Percentiles rank a stretch among this genome's conserved stretches.
Conservation (phyloP, 2,888 invertebrate species). For the Hypomecis atomaria region DNA sequence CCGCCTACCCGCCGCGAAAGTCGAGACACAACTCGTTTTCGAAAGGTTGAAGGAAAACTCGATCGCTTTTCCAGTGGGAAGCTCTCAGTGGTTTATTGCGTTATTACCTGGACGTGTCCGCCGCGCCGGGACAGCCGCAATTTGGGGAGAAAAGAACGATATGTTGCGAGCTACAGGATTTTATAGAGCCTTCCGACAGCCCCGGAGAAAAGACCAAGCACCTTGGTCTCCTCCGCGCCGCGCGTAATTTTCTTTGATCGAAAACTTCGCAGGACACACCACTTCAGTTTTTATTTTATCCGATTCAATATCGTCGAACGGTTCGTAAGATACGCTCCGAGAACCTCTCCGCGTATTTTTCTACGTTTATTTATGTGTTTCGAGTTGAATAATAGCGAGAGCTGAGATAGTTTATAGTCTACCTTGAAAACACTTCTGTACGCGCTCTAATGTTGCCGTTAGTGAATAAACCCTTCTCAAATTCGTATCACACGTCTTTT, state of each 20-base stretch:
- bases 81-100: conserved; percentile 84
- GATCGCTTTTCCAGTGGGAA: conserved; percentile 83
- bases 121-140: conserved; percentile 80
- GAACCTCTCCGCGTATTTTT: conserved; percentile 49
- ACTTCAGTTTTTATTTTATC: conserved; percentile 74
- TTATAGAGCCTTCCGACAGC: conserved; percentile 70
- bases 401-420: conserved; percentile 45
- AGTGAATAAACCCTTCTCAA: conserved; percentile 47
- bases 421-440: conserved; percentile 37
- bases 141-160: conserved; percentile 80
- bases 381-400: conserved; percentile 43
- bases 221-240: conserved; percentile 59
- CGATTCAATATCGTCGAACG: conserved; percentile 72
- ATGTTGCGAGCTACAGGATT: conserved; percentile 80
- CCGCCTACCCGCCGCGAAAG: conserved; percentile 58
- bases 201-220: conserved; percentile 69
- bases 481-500: conserved; percentile 60
- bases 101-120: conserved; percentile 84
- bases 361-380: conserved; percentile 46
- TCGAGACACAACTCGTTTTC: conserved; percentile 78
- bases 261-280: conserved; percentile 72
- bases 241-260: conserved; percentile 80
- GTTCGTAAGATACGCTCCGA: conserved; percentile 58
- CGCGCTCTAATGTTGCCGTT: conserved; percentile 28
- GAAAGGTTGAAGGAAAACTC: conserved; percentile 82